A percentile compares a stretch with the other conserved stretches of the same genome.
phyloP scores from a whole-genome alignment of 1,140 invertebrate genomes.

The Venustaconcha ellipsiformis region DNA sequence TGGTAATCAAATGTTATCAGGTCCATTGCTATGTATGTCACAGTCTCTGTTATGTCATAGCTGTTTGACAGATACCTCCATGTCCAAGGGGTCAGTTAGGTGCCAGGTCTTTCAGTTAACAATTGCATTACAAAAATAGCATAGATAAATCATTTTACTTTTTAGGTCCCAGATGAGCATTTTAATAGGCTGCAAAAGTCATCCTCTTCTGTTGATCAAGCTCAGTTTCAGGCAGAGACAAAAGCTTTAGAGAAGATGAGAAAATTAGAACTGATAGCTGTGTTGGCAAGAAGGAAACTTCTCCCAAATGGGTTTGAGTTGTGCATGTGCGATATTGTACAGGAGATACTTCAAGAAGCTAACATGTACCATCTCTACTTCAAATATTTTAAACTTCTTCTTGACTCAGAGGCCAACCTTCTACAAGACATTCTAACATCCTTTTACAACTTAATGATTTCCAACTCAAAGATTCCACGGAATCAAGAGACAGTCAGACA shows the following conservation, averaged over 20 bases:
- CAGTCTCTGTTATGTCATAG: no score
- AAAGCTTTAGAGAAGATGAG: constrained; percentile 94
- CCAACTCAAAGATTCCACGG: constrained; percentile 24
- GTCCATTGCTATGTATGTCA: no score
- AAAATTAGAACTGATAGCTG: constrained; percentile 92
- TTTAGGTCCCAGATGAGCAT: constrained; percentile 50
- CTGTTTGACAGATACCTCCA: no score
- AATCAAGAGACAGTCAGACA: constrained; percentile 29
- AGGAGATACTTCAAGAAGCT: constrained; percentile 54
- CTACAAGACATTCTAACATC: constrained; percentile 53
- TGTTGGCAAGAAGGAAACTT: constrained; percentile 61
- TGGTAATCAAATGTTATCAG: no score
- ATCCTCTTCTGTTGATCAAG: constrained; percentile 68
- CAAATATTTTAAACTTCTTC: constrained; percentile 55
- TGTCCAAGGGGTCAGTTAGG: background rate
- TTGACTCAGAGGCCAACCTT: constrained; percentile 46
- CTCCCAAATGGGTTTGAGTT: constrained; percentile 60
- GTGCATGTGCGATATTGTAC: constrained; percentile 58
- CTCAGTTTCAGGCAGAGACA: constrained; percentile 96
- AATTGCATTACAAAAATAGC: background rate
- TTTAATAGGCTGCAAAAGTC: constrained; percentile 44
- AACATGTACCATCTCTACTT: constrained; percentile 58
- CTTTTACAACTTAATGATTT: constrained; percentile 51
- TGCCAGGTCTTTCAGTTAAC: background rate
- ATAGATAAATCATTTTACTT: constrained; percentile 1